Evolutionary conservation across 2,888 invertebrate species (phyloP).

Genomic region (Elegia similella): DNA sequence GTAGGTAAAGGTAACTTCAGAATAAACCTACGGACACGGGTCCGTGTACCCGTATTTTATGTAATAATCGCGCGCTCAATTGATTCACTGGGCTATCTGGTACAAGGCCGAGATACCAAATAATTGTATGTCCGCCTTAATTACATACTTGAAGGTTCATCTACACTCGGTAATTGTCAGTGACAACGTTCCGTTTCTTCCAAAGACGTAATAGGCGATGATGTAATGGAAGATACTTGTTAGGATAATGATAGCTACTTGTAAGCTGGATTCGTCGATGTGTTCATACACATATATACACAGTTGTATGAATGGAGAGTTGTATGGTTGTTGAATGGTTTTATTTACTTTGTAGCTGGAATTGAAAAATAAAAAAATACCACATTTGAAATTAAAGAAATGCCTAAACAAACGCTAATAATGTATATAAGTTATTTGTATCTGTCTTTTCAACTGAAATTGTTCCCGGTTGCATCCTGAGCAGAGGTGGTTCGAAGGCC

Average conservation of each 20-base stretch:
- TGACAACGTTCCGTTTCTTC: neutral
- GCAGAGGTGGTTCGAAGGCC: no score
- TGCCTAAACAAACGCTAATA: no score
- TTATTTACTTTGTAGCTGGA: no score
- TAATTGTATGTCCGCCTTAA: conserved; percentile 38
- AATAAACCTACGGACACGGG: conserved; percentile 28
- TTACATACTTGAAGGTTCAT: conserved; percentile 33
- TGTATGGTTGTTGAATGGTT: no score
- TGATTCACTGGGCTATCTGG: conserved; percentile 54
- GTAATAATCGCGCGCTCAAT: conserved; percentile 51
- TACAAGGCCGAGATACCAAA: conserved; percentile 53
- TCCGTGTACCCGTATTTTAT: conserved; percentile 39
- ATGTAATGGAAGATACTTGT: neutral
- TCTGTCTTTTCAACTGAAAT: no score
- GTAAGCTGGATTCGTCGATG: neutral
- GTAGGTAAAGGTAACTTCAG: conserved; percentile 12
- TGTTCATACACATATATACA: no score
- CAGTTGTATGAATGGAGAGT: no score
- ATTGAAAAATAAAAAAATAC: no score
- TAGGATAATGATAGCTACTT: neutral
- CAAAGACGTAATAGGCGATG: neutral
- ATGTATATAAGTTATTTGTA: no score
- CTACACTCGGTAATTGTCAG: conserved; percentile 25
- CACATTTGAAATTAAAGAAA: no score
- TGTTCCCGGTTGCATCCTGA: no score